A percentile compares a stretch with the other conserved stretches of the same genome.
Conservation (phyloP, 2,113 vertebrate genomes). For the Vanacampus margaritifer region DNA sequence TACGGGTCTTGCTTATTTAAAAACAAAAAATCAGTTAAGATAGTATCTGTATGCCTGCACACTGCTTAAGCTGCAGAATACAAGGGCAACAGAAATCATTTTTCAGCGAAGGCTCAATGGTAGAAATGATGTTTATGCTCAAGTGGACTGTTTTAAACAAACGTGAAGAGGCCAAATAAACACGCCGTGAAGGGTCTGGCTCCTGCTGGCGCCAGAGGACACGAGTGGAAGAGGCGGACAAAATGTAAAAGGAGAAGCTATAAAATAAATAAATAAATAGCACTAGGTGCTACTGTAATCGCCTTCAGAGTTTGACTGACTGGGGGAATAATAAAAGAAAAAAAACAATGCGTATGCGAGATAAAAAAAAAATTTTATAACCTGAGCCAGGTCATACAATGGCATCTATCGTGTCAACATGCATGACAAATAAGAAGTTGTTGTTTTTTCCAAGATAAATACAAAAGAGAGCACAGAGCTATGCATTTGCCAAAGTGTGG, state of each 20-base stretch:
- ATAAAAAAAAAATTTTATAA: too few species aligned
- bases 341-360: background rate
- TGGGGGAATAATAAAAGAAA: background rate
- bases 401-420: too few species aligned
- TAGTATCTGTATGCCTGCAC: too few species aligned
- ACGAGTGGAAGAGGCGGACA: background rate
- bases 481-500: too few species aligned
- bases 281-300: slow-evolving; percentile 1
- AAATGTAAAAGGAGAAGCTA: background rate
- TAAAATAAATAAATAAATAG: background rate
- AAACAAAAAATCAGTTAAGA: background rate
- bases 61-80: too few species aligned
- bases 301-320: background rate
- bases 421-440: background rate
- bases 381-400: too few species aligned
- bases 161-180: slow-evolving; percentile 57
- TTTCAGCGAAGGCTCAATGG: slow-evolving; percentile 30
- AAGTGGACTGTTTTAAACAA: slow-evolving; percentile 49
- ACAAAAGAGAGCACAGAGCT: too few species aligned
- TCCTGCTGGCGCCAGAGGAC: slow-evolving; percentile 7
- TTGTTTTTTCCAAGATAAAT: too few species aligned
- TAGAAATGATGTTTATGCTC: slow-evolving; percentile 50
- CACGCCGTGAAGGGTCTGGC: slow-evolving; percentile 28
- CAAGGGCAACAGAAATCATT: slow-evolving; percentile 37
- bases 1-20: background rate